phyloP scores from a whole-genome alignment of 64 coral and sea anemone species.

The Anthopleura sola region DNA sequence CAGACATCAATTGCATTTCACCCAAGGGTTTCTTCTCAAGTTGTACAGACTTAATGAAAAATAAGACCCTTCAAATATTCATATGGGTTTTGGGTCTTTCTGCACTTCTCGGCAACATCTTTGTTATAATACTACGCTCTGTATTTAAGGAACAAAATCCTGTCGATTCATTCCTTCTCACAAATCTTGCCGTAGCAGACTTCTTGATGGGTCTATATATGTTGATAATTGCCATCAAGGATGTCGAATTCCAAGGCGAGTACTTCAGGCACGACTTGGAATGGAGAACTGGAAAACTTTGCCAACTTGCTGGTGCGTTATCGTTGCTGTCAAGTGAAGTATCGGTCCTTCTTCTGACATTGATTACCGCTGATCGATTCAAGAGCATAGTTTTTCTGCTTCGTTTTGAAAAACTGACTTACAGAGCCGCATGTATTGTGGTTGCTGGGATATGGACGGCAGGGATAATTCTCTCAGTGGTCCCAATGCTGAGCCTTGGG shows the following conservation, averaged over 20 bases:
- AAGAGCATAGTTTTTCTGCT: constrained; percentile 45
- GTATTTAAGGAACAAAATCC: constrained; percentile 36
- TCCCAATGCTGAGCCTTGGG: constrained; percentile 21
- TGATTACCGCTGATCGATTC: constrained; percentile 47
- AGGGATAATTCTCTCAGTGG: background rate
- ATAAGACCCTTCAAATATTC: constrained; percentile 11
- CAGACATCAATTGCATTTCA: constrained; percentile 3
- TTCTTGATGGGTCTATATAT: too few relatives aligned
- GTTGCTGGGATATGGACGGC: background rate
- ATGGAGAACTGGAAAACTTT: constrained; percentile 19
- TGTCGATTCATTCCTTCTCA: constrained; percentile 39
- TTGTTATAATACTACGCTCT: constrained; percentile 21
- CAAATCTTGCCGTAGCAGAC: too few relatives aligned
- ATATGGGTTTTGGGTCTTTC: constrained; percentile 40
- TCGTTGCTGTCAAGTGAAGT: constrained; percentile 50
- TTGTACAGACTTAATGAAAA: constrained; percentile 51
- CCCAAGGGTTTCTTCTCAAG: constrained; percentile 40
- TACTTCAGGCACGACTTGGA: constrained; percentile 44
- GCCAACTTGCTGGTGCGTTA: constrained; percentile 23
- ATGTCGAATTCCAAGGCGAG: constrained; percentile 42
- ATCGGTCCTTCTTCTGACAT: constrained; percentile 31
- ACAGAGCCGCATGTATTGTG: background rate
- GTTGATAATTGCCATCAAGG: constrained; percentile 32
- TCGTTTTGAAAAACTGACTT: background rate
- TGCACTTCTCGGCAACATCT: constrained; percentile 33